Evolutionary conservation across 2,797 vertebrate genomes (phyloP).

Genomic region (Cyclopterus lumpus): DNA sequence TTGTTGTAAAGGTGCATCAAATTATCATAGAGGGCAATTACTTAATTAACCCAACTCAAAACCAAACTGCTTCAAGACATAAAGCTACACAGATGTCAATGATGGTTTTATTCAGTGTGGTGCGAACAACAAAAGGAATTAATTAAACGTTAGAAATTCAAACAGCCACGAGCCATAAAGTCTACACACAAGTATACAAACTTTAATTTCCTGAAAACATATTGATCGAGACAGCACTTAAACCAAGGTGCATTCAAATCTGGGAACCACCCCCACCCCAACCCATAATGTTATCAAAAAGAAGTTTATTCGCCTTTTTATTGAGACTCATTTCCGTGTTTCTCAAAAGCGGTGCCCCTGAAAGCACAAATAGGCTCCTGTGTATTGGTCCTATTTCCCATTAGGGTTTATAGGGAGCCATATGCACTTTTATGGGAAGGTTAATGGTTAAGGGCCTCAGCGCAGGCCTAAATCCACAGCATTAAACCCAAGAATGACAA

Average conservation of each 20-base stretch:
- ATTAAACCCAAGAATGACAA: conserved; percentile 72
- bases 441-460: conserved; percentile 82
- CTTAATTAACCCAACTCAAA: conserved; percentile 31
- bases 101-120: conserved; percentile 23
- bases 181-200: conserved; percentile 42
- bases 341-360: conserved; percentile 62
- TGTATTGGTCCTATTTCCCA: conserved; percentile 68
- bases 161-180: conserved; percentile 40
- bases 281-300: conserved; percentile 60
- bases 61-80: conserved; percentile 23
- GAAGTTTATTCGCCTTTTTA: conserved; percentile 72
- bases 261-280: conserved; percentile 3
- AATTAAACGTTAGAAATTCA: conserved; percentile 34
- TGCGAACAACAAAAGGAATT: conserved; percentile 15
- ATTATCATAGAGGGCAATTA: conserved; percentile 20
- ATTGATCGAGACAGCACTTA: conserved; percentile 58
- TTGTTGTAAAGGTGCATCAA: conserved; percentile 1
- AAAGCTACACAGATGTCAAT: conserved; percentile 15
- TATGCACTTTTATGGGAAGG: conserved; percentile 84
- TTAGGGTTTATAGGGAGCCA: conserved; percentile 84
- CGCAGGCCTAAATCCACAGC: conserved; percentile 74
- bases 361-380: conserved; percentile 65
- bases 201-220: conserved; percentile 48
- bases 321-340: conserved; percentile 76
- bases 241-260: conserved; percentile 24